Percentiles rank a stretch among this genome's conserved stretches.
phyloP scores from a whole-genome alignment of 2,888 invertebrate species.

The Phania funesta region DNA sequence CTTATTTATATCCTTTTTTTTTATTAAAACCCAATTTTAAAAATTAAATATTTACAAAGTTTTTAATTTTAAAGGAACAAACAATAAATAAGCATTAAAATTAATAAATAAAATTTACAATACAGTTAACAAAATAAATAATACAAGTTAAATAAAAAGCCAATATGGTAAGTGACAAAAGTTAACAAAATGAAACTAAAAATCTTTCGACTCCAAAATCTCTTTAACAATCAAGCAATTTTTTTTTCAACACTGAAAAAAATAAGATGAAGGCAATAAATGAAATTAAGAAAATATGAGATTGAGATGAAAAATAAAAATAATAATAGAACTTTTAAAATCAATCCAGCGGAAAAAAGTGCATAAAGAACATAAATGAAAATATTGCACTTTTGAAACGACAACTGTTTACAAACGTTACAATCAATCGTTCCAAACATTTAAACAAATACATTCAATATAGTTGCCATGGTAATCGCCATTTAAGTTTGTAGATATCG shows the following conservation, averaged over 20 bases:
- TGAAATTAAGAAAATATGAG: conserved; percentile 16
- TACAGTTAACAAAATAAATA: not conserved
- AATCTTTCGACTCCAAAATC: conserved; percentile 11
- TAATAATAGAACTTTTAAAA: not conserved
- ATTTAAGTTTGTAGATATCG: not conserved
- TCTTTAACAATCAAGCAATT: conserved; percentile 39
- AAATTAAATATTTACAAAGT: not conserved
- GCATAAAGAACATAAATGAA: not conserved
- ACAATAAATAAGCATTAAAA: not conserved
- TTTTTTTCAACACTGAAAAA: not conserved
- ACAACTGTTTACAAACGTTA: conserved; percentile 5
- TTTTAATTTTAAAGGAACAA: not conserved
- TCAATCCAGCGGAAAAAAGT: not conserved
- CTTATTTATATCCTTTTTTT: not conserved
- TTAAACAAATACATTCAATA: conserved; percentile 29
- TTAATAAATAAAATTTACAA: not conserved
- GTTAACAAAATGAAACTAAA: not conserved
- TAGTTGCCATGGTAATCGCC: conserved; percentile 7
- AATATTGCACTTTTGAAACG: not conserved
- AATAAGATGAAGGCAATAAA: conserved; percentile 12
- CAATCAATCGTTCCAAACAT: not conserved
- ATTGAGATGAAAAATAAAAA: not conserved
- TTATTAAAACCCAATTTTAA: not conserved
- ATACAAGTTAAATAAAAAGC: conserved; percentile 4
- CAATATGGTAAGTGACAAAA: conserved; percentile 58